Base-by-base conservation (phyloP, 2,797 vertebrate genomes). In the Hydrocynus forskahlii region DNA sequence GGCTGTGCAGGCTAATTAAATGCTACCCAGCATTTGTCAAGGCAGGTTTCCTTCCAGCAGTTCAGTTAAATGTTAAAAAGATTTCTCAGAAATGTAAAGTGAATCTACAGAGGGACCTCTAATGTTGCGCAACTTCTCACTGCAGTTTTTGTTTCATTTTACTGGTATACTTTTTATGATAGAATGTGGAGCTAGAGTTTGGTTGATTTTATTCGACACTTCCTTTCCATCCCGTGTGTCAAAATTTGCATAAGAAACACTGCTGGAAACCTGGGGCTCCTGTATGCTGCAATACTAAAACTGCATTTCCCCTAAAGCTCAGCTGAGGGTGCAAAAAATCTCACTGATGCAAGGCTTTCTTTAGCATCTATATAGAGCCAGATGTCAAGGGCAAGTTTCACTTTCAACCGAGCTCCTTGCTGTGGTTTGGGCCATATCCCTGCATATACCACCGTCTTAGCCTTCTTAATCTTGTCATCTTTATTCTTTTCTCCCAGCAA, bases 381-480 rank as follows among this genome's bases (percentile, higher is more conserved):
- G 9, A 9, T 67, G 35, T 38, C 43, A 45, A 25, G 19, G 40
- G 40, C 5, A 10, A 25, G 21, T 23, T 48, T 40, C 0, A 40
- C 6, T 59, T 23, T 60, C 4, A 69, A 23, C n/a, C 4, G 3
- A 38, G 7, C 4, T 13, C 25, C 25, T n/a, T 17, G 5, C 17
- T 73, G 8, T n/a, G 14, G 4, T 40, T 19, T 13, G 5, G 21
- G 21, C 29, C 54, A 48, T 17, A 50, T 62, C 50, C 35, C 13
- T 38, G 23, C 35, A 43, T 2, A 17, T 17, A 16, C 10, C 35
- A 38, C 57, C 62, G 23, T 70, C 55, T 14, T 72, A 71, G 17
- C 57, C 21, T 70, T 66, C 62, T 71, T 69, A 19, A 73, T 55
- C 72, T 70, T 76, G 62, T 81, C 72, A 73, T 77, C 8, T 76